phyloP scores from a whole-genome alignment of 2,113 vertebrate species.

The Takifugu bimaculatus region DNA sequence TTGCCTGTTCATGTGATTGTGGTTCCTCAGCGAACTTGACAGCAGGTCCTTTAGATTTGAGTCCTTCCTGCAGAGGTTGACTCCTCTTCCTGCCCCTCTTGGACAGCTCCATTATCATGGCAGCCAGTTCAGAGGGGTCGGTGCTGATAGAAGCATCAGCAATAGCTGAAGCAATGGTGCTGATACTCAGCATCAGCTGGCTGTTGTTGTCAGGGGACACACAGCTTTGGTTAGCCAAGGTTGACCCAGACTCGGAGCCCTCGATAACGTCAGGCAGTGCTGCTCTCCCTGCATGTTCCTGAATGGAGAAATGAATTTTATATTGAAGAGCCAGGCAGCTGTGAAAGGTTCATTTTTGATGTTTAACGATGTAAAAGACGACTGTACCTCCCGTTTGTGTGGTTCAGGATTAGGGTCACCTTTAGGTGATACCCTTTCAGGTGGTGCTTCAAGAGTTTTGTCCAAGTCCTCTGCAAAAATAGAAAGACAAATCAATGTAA shows the following conservation, averaged over 20 bases:
- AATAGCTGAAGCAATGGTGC: slow-evolving; percentile 90
- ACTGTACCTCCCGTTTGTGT: slow-evolving; percentile 40
- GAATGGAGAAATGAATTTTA: slow-evolving; percentile 1
- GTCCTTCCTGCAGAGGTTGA: background rate
- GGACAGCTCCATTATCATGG: slow-evolving; percentile 87
- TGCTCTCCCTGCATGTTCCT: slow-evolving; percentile 6
- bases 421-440: slow-evolving; percentile 49
- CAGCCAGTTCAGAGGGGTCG: slow-evolving; percentile 87
- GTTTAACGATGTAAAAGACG: background rate
- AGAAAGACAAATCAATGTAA: background rate
- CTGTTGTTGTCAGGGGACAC: slow-evolving; percentile 42
- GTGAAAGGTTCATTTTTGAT: background rate
- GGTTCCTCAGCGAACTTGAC: slow-evolving; percentile 9
- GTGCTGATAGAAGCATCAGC: slow-evolving; percentile 86
- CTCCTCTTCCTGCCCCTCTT: slow-evolving; percentile 71
- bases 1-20: slow-evolving; percentile 30
- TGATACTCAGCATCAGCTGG: slow-evolving; percentile 84
- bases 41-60: background rate
- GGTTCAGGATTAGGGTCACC: slow-evolving; percentile 34
- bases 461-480: slow-evolving; percentile 72
- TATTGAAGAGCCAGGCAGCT: background rate
- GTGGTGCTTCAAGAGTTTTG: slow-evolving; percentile 60
- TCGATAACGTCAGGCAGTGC: slow-evolving; percentile 16
- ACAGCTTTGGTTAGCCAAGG: slow-evolving; percentile 29
- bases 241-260: slow-evolving; percentile 24